Conservation (phyloP, 2,888 invertebrate species). For the Rugalucina vietnamica region DNA sequence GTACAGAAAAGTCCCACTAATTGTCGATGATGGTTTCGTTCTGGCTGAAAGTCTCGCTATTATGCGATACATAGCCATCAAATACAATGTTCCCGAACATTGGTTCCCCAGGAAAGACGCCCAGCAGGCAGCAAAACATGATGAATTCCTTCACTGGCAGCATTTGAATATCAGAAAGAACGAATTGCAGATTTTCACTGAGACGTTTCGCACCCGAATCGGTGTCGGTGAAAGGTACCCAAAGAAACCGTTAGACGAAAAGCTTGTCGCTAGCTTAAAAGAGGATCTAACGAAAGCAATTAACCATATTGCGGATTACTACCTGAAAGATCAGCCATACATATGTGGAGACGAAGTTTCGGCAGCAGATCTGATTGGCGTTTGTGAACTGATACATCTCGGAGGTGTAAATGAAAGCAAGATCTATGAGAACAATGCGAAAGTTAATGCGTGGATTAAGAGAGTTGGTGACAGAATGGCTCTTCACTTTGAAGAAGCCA, state of each 20-base stretch:
- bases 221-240: no score
- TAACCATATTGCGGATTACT: slow-evolving; percentile 70
- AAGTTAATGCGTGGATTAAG: slow-evolving; percentile 74
- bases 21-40: slow-evolving; percentile 88
- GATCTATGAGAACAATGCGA: slow-evolving; percentile 66
- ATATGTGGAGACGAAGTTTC: slow-evolving; percentile 74
- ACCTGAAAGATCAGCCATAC: slow-evolving; percentile 70
- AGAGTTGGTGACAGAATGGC: slow-evolving; percentile 67
- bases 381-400: slow-evolving; percentile 79
- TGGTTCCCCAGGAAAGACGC: slow-evolving; percentile 88
- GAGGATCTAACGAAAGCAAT: slow-evolving; percentile 25
- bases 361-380: slow-evolving; percentile 77
- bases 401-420: slow-evolving; percentile 67
- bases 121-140: slow-evolving; percentile 86
- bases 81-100: slow-evolving; percentile 85
- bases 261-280: not conserved
- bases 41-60: slow-evolving; percentile 90
- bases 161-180: slow-evolving; percentile 84
- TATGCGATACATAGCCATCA: slow-evolving; percentile 88
- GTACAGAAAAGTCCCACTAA: slow-evolving; percentile 88
- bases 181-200: no score
- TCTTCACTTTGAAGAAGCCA: slow-evolving; percentile 71
- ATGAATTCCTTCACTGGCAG: slow-evolving; percentile 91
- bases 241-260: slow-evolving; percentile 36
- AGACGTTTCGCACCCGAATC: slow-evolving; percentile 33